A percentile compares a stretch with the other conserved stretches of the same genome.
phyloP scores from a whole-genome alignment of 30 jellyfish, hydroid and myxozoan species.

The Pelagia noctiluca region DNA sequence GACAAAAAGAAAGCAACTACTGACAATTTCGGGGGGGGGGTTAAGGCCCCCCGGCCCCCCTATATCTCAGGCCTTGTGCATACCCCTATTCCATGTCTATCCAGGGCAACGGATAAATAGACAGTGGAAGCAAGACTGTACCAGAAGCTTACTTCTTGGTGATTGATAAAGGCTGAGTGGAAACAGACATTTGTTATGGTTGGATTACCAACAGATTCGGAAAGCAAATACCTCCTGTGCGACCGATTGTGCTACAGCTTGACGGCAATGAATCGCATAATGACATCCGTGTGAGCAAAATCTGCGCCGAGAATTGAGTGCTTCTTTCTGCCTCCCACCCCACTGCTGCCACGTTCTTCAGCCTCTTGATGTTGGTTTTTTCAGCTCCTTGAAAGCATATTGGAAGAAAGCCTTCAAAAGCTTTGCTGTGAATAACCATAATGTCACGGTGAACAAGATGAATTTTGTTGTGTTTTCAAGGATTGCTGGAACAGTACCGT shows the following conservation, averaged over 20 bases:
- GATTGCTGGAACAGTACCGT: neutral
- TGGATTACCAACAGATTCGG: neutral
- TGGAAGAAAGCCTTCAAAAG: neutral
- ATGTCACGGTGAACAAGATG: neutral
- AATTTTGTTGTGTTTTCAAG: neutral
- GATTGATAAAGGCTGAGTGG: constrained; percentile 7
- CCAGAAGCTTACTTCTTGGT: neutral
- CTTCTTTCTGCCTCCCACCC: neutral
- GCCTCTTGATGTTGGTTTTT: constrained; percentile 19
- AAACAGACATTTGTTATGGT: neutral
- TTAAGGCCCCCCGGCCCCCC: too few relatives aligned
- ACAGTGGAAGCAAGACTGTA: too few relatives aligned
- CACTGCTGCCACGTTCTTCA: constrained; percentile 18
- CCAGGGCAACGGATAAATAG: too few relatives aligned
- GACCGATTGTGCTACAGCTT: constrained; percentile 21
- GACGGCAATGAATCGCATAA: constrained; percentile 18
- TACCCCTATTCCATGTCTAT: too few relatives aligned
- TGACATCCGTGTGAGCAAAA: neutral
- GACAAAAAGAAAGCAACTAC: too few relatives aligned
- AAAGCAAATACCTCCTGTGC: constrained; percentile 2
- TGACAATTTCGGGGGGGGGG: too few relatives aligned
- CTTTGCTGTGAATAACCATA: neutral
- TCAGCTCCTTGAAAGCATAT: neutral
- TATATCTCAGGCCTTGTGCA: too few relatives aligned
- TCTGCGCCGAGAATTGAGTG: constrained; percentile 12